Percentiles rank a stretch among this genome's conserved stretches.
These are phyloP conservation scores for Prorops nasuta DNA, from an alignment of 1,140 invertebrate species.

Conservation along the genomic window DNA sequence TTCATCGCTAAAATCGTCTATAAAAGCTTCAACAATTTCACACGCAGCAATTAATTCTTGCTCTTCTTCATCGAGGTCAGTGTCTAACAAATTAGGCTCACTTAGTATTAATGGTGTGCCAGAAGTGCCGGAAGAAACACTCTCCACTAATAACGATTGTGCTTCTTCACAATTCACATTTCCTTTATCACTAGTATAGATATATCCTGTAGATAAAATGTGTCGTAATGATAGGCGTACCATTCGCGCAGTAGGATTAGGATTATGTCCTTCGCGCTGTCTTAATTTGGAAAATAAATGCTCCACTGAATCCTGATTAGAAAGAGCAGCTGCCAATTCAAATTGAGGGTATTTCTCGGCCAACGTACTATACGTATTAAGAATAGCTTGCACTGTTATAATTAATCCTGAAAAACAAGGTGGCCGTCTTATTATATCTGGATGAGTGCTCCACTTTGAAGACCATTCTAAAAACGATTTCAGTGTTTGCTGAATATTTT, in stretches of 20 bases:
- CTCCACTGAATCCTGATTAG: constrained; percentile 26
- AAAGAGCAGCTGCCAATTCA: constrained; percentile 5
- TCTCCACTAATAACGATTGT: too few species aligned
- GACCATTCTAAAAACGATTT: not conserved
- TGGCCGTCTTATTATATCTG: not conserved
- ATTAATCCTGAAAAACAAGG: not conserved
- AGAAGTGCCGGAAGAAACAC: too few species aligned
- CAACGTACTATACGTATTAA: not conserved
- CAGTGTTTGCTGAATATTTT: not conserved
- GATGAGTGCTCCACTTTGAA: not conserved
- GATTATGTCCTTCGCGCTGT: constrained; percentile 19
- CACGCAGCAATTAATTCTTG: too few species aligned
- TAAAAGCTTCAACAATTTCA: too few species aligned
- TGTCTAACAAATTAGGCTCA: too few species aligned
- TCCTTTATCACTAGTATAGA: too few species aligned
- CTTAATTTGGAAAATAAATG: constrained; percentile 23
- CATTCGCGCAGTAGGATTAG: constrained; percentile 19
- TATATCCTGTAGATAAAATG: not conserved
- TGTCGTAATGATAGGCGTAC: not conserved
- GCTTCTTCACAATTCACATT: too few species aligned
- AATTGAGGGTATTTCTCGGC: not conserved
- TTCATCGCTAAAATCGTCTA: too few species aligned
- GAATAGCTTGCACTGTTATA: not conserved
- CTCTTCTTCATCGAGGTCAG: too few species aligned
- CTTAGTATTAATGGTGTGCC: too few species aligned